These are phyloP conservation scores for Desmophyllum pertusum DNA, from an alignment of 92 coral and sea anemone genomes.

Conservation along the genomic window DNA sequence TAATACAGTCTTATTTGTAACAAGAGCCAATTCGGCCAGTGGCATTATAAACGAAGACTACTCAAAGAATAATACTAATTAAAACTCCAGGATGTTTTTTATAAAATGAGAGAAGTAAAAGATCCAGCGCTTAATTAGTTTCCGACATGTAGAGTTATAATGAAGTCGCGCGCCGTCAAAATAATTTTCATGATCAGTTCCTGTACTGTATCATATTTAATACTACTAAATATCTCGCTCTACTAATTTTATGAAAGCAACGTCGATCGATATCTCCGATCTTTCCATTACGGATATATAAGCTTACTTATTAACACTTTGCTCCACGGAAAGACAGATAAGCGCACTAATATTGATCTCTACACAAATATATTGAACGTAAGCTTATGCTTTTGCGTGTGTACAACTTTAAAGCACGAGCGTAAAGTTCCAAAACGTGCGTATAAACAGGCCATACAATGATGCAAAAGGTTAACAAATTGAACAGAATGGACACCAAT, in stretches of 20 bases:
- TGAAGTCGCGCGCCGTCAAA: background rate
- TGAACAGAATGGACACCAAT: background rate
- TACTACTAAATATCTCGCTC: background rate
- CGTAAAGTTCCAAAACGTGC: background rate
- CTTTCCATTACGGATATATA: background rate
- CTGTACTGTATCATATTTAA: too few relatives aligned
- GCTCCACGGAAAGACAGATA: background rate
- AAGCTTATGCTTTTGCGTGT: background rate
- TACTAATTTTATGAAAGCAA: background rate
- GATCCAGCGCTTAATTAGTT: constrained; percentile 7
- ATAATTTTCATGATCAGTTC: too few relatives aligned
- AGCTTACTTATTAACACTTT: background rate
- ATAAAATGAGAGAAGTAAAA: background rate
- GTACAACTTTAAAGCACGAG: background rate
- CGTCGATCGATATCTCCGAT: background rate
- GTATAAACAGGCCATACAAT: background rate
- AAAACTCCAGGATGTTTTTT: background rate
- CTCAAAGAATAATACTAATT: background rate
- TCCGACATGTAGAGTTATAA: background rate
- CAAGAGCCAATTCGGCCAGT: background rate
- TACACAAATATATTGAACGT: background rate
- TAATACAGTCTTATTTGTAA: background rate
- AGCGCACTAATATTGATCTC: background rate
- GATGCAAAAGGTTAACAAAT: background rate
- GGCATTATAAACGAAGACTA: background rate